Conservation (phyloP, 2,888 invertebrate species). For the Oxystoma pomonae region DNA sequence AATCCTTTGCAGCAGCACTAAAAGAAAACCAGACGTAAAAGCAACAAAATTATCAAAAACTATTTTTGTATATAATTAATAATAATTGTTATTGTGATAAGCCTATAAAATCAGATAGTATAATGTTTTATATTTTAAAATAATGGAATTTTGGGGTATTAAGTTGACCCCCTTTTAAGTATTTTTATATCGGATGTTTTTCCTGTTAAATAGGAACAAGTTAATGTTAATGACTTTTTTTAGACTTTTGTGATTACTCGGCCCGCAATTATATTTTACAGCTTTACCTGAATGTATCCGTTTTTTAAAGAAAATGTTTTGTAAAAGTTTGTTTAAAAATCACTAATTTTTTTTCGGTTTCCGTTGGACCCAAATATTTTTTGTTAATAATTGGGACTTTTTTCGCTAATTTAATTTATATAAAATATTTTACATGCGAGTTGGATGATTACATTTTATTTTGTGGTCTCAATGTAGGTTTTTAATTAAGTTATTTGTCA, state of each 20-base stretch:
- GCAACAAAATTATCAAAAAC: too few species aligned
- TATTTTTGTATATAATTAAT: slow-evolving; percentile 31
- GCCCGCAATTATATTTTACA: too few species aligned
- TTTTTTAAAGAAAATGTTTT: slow-evolving; percentile 2
- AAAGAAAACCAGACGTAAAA: too few species aligned
- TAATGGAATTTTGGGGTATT: slow-evolving; percentile 32
- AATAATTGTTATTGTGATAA: slow-evolving; percentile 50
- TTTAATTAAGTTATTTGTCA: slow-evolving; percentile 42
- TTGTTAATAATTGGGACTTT: too few species aligned
- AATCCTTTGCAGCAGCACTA: too few species aligned
- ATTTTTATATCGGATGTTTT: slow-evolving; percentile 30
- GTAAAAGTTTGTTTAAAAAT: neutral
- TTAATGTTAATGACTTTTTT: slow-evolving; percentile 28
- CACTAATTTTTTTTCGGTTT: too few species aligned
- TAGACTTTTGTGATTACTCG: slow-evolving; percentile 19
- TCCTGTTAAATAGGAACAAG: slow-evolving; percentile 28
- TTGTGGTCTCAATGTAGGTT: slow-evolving; percentile 31
- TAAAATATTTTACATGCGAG: slow-evolving; percentile 2
- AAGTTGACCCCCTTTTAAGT: slow-evolving; percentile 30
- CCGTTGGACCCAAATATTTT: neutral
- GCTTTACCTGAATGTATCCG: slow-evolving; percentile 2
- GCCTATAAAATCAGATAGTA: slow-evolving; percentile 42
- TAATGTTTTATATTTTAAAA: slow-evolving; percentile 34
- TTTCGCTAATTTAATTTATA: too few species aligned
- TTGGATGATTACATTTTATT: slow-evolving; percentile 23